Evolutionary conservation across 2,888 invertebrate genomes (phyloP), one percentile per base, ranked within the genome.

Genomic region (Chloroclysta siterata): DNA sequence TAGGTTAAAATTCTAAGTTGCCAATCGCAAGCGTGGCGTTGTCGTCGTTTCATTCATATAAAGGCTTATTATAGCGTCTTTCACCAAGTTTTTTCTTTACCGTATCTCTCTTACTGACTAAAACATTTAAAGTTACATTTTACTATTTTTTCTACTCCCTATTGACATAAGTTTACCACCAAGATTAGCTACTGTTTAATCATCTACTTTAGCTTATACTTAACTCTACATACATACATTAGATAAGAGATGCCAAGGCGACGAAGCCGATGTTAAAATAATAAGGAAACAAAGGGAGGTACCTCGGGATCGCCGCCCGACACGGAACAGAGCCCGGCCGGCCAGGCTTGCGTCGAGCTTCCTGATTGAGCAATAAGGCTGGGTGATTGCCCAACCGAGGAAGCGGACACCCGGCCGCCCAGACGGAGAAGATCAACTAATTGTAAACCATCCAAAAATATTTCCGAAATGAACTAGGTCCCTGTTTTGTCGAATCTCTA

Each of bases 321-420:
- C 86, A 87, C 8, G 87, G 80, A 46, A 79, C 74, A 74, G 82
- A 75, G 78, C 87, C 90, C 82, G 88, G 85, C 87, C 80, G 82
- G 80, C 77, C 84, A 85, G 85, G 90, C 81, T 80, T 68, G 72
- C 72, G 91, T 91, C 91, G 63, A 80, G 90, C 93, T 82, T 89
- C 88, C 94, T 93, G 94, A 94, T 95, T 95, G 94, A 94, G 92
- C 94, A 94, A 94, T 94, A 95, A 95, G 95, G 95, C 95, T 95
- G 95, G 95, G 95, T 92, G 89, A 93, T 94, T 95, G 94, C 93
- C 94, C 94, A 95, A 95, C 95, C 94, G 93, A 90, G 94, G 88
- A 90, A 90, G 94, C 94, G 94, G 92, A 92, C 92, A 84, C 92
- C 85, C 87, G 79, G 71, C 78, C 79, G 83, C 85, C 86, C 89